These are phyloP conservation scores for Clamator glandarius DNA, from an alignment of 2,797 vertebrate species.

Conservation along the genomic window DNA sequence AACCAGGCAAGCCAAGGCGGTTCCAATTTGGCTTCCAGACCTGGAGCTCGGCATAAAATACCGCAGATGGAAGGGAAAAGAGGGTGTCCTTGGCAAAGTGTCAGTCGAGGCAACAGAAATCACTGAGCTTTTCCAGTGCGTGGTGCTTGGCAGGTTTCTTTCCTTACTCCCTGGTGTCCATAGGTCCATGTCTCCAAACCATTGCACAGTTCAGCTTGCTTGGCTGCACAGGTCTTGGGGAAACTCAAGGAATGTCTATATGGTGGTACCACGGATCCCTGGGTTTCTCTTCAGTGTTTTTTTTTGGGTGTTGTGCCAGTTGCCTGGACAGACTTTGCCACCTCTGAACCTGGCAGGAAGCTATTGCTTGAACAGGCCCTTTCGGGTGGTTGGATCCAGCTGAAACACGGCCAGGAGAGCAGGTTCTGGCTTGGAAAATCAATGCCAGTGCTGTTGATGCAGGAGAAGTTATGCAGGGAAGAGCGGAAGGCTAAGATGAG, in stretches of 20 bases:
- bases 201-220: accelerated
- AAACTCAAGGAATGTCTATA: accelerated
- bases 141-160: not conserved
- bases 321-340: not conserved
- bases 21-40: constrained; percentile 27
- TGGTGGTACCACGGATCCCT: accelerated
- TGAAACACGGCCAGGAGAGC: not conserved
- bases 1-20: not conserved
- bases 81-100: constrained; percentile 2
- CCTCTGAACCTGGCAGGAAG: not conserved
- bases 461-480: not conserved
- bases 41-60: not conserved
- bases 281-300: not conserved
- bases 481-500: constrained; percentile 17
- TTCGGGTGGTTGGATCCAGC: not conserved
- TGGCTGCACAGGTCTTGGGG: accelerated
- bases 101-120: not conserved
- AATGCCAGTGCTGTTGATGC: not conserved
- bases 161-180: not conserved
- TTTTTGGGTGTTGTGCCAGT: not conserved
- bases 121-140: not conserved
- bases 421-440: not conserved
- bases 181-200: accelerated
- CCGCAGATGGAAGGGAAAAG: not conserved
- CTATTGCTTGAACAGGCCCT: accelerated